Evolutionary conservation across 2,797 vertebrate species (phyloP).

Genomic region (Sebastes glaucus): DNA sequence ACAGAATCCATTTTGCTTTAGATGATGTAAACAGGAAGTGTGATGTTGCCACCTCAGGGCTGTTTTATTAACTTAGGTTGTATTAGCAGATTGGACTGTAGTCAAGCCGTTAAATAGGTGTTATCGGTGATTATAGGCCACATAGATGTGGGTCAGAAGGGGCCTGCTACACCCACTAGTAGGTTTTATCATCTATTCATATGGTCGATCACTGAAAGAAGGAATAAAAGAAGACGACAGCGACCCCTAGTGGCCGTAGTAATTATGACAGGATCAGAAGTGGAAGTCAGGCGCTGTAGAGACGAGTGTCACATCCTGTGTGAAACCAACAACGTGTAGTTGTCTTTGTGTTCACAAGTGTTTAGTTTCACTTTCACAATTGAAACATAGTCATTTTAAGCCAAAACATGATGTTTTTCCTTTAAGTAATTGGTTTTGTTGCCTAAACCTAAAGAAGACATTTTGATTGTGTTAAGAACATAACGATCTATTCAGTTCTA

Average conservation of each 20-base stretch:
- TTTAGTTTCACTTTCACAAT: too few species aligned
- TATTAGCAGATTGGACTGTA: background rate
- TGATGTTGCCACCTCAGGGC: background rate
- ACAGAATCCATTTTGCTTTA: background rate
- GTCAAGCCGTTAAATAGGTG: background rate
- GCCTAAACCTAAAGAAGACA: background rate
- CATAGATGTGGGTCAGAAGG: background rate
- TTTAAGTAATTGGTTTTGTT: background rate
- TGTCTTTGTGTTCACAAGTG: too few species aligned
- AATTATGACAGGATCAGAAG: too few species aligned
- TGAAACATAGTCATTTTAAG: too few species aligned
- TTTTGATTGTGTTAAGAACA: background rate
- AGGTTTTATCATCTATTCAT: background rate
- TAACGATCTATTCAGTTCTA: background rate
- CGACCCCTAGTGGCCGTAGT: too few species aligned
- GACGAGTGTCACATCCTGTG: fast-evolving
- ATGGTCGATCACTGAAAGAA: background rate
- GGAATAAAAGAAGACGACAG: background rate
- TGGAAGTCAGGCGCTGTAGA: too few species aligned
- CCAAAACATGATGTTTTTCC: too few species aligned
- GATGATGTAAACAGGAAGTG: background rate
- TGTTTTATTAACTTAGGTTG: background rate
- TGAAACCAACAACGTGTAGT: too few species aligned
- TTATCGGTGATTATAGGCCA: too few species aligned
- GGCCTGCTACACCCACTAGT: background rate